A percentile compares a stretch with the other conserved stretches of the same genome.
Conservation (phyloP, 2,113 vertebrate genomes). For the Zapornia atra region DNA sequence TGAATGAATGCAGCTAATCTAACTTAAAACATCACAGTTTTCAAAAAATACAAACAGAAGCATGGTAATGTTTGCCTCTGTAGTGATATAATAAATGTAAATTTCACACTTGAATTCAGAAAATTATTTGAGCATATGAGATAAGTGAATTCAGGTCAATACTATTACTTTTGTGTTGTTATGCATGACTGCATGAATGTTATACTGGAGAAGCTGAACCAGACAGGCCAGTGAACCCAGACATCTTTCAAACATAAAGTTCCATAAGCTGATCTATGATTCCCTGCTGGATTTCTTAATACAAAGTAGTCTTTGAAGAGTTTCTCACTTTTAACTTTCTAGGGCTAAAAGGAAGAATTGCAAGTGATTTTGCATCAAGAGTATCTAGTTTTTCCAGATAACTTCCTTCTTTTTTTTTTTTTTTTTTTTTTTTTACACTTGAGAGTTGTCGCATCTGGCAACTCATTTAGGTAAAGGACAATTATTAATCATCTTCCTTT, state of each 20-base stretch:
- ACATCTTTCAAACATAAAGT: not conserved
- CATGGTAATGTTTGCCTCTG: not conserved
- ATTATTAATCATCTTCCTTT: constrained; percentile 76
- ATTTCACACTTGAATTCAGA: not conserved
- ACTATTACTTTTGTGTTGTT: not conserved
- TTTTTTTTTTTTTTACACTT: not conserved
- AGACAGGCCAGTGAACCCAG: not conserved
- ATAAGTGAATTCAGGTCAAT: not conserved
- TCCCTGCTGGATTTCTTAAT: not conserved
- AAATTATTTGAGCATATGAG: not conserved
- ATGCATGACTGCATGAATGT: not conserved
- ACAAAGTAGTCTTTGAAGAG: not conserved
- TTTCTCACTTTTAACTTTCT: not conserved
- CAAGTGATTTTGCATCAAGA: not conserved
- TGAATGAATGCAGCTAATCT: not conserved
- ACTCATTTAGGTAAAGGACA: constrained; percentile 71
- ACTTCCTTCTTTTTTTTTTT: not conserved
- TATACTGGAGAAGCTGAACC: not conserved
- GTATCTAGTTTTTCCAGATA: not conserved
- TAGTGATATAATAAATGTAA: not conserved
- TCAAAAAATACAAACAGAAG: not conserved
- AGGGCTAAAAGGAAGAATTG: not conserved
- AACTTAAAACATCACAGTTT: not conserved
- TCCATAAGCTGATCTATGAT: not conserved
- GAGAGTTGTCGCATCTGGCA: constrained; percentile 71